Evolutionary conservation across 2,797 vertebrate species (phyloP), one percentile per base, ranked within the genome.

Genomic region (Anguilla pacifica): DNA sequence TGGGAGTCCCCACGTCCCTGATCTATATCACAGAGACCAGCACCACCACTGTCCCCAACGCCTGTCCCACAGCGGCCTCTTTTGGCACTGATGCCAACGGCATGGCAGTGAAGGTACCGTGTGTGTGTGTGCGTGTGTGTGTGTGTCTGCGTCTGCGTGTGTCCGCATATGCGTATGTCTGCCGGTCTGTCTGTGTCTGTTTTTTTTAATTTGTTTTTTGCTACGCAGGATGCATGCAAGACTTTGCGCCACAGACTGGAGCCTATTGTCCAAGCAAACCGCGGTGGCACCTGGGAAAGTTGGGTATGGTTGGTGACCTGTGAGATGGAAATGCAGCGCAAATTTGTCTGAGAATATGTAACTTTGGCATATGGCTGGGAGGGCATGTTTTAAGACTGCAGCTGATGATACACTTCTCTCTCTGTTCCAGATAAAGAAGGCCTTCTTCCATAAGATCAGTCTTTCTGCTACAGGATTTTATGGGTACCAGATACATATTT

Each of bases 1-100:
- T 98, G 86, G 95, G 94, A 39, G 94, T 98, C 89, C 97, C 97
- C 0, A 64, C 95, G 72, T 97, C 96, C 0, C 83, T 90, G 43
- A 93, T 99, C 91, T 96, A 98, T 94, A 95, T 98, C 91, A 96
- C 95, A 86, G 98, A 98, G 91, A 98, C 97, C 0, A 97, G 96
- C 93, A 98, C 98, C 4, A 92, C 91, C 85, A 94, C 93, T 0
- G 95, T 98, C 43, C 97, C 98, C 31, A 98, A 99, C 91, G 96
- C 97, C 0, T 91, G 93, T 19, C 94, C 96, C 0, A 96, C 97
- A 0, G 97, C 89, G 0, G 97, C 96, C 0, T 99, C 98, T 87
- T 93, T 95, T 0, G 96, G 98, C 0, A 97, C 98, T 0, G 98
- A 98, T 4, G 95, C 96, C 92, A 98, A 98, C 0, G 97, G 97